Percentiles rank a stretch among this genome's conserved stretches.
Evolutionary conservation across 2,797 vertebrate species (phyloP).

Genomic region (Lacerta agilis): DNA sequence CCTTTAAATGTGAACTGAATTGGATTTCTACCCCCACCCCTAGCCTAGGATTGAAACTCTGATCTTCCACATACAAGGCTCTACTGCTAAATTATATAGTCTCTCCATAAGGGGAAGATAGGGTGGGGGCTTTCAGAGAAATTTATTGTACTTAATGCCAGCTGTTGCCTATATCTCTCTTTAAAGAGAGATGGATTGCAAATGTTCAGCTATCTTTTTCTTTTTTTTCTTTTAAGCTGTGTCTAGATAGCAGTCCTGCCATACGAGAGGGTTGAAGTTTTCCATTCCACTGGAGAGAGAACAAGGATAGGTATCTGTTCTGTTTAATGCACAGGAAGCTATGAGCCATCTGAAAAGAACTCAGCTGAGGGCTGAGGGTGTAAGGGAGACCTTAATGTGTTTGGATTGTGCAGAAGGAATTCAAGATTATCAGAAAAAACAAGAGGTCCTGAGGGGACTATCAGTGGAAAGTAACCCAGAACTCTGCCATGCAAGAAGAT

Average conservation of each 20-base stretch:
- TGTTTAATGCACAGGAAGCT: conserved; percentile 70
- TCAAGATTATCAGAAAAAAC: conserved; percentile 76
- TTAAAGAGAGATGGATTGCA: conserved; percentile 65
- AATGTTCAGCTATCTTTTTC: conserved; percentile 78
- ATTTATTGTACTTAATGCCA: not conserved
- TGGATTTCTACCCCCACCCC: too few relatives aligned
- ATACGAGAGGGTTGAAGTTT: conserved; percentile 59
- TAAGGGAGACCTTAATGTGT: conserved; percentile 77
- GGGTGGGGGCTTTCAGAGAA: not conserved
- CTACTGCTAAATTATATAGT: not conserved
- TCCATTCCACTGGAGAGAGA: conserved; percentile 11
- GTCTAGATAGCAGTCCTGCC: conserved; percentile 76
- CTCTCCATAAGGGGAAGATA: not conserved
- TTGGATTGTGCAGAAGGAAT: conserved; percentile 85
- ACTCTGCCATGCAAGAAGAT: conserved; percentile 72
- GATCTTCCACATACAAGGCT: not conserved
- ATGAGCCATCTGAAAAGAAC: conserved; percentile 50
- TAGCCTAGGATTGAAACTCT: too few relatives aligned
- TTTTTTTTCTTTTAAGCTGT: conserved; percentile 37
- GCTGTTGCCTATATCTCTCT: not conserved
- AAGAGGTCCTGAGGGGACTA: conserved; percentile 74
- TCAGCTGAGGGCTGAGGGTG: conserved; percentile 55
- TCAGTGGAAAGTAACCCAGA: conserved; percentile 78
- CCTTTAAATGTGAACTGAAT: too few relatives aligned
- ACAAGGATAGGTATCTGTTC: conserved; percentile 70